These are phyloP conservation scores for Myotis myotis DNA, from an alignment of 2,797 vertebrate genomes.

Conservation along the genomic window DNA sequence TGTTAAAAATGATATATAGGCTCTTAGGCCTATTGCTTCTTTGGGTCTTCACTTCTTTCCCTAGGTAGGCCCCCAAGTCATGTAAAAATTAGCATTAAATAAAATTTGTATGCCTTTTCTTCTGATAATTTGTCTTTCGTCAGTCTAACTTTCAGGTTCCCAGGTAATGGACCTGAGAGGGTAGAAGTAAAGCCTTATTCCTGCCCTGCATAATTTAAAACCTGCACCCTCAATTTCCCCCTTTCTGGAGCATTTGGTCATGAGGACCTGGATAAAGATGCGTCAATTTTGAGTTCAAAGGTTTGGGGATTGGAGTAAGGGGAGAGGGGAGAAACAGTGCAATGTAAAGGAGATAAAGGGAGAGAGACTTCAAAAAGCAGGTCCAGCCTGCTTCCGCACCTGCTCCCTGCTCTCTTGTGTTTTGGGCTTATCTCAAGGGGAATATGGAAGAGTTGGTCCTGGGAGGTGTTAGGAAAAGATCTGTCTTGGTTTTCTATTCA, in stretches of 20 bases:
- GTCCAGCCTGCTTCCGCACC: neutral
- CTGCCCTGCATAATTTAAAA: neutral
- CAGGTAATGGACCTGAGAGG: neutral
- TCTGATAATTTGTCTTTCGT: neutral
- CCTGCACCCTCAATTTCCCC: neutral
- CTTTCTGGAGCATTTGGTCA: neutral
- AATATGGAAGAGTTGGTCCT: neutral
- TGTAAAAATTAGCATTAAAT: slow-evolving; percentile 24
- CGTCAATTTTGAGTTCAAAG: neutral
- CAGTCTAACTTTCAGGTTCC: neutral
- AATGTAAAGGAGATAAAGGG: neutral
- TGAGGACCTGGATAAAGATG: neutral
- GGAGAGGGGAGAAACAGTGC: neutral
- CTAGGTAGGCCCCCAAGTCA: neutral
- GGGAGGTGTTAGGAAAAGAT: neutral
- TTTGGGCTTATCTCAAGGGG: neutral
- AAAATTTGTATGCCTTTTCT: neutral
- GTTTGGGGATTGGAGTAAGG: neutral
- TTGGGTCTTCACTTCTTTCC: neutral
- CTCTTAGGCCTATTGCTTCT: neutral
- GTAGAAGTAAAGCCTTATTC: neutral
- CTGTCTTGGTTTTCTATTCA: neutral
- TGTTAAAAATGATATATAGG: neutral
- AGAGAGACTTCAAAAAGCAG: neutral
- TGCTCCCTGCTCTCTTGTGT: too few relatives aligned